phyloP scores from a whole-genome alignment of 2,797 vertebrate species.

The Alcedo atthis region DNA sequence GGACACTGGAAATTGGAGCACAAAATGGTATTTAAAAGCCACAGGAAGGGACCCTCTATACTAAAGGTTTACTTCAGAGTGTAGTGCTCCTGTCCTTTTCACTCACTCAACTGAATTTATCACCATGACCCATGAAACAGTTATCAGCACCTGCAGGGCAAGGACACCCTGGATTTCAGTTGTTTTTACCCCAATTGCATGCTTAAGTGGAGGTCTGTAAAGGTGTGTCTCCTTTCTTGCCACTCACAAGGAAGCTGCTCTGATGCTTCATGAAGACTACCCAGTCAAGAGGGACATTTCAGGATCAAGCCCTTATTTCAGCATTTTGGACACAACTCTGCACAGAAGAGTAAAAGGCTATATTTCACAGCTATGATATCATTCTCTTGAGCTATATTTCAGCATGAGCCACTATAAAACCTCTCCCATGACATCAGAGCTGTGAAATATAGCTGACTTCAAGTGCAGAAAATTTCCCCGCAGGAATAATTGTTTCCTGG shows the following conservation, averaged over 20 bases:
- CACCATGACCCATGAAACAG: not conserved
- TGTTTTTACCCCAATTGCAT: not conserved
- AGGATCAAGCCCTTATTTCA: constrained; percentile 18
- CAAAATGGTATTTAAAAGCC: not conserved
- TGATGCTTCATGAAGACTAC: not conserved
- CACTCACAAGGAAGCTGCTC: not conserved
- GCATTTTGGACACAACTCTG: constrained; percentile 36
- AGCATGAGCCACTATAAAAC: constrained; percentile 45
- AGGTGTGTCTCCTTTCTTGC: not conserved
- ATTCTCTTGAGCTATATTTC: constrained; percentile 60
- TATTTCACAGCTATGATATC: constrained; percentile 68
- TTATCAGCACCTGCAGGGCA: not conserved
- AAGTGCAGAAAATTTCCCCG: constrained; percentile 66
- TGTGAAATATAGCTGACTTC: constrained; percentile 66
- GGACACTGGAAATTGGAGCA: not conserved
- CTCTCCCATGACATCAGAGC: constrained; percentile 64
- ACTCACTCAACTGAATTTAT: not conserved
- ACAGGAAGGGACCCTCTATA: not conserved
- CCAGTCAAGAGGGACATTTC: not conserved
- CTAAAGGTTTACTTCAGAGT: not conserved
- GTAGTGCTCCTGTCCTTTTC: not conserved
- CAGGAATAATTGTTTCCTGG: constrained; percentile 74
- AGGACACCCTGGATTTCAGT: not conserved
- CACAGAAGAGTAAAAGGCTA: constrained; percentile 39
- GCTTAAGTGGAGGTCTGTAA: not conserved